Percentiles rank a stretch among this genome's conserved stretches.
These are phyloP conservation scores for Bergia puertoricense DNA, from an alignment of 92 coral and sea anemone species.

Conservation along the genomic window DNA sequence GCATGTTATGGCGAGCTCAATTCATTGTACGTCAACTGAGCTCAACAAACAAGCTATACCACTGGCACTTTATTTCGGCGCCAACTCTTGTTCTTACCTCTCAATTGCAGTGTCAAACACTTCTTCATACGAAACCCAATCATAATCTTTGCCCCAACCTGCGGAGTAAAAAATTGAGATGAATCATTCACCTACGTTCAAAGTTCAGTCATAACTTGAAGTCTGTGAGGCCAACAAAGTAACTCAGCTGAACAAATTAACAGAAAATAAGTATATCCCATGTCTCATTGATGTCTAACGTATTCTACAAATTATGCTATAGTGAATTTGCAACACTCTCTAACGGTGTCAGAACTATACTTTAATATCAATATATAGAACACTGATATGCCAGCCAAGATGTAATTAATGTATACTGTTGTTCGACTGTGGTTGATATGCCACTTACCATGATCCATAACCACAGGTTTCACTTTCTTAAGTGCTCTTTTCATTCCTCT, in stretches of 20 bases:
- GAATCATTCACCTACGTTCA: no score
- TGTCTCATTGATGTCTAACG: no score
- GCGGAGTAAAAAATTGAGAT: neutral
- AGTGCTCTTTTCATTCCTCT: conserved; percentile 74
- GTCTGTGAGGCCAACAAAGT: no score
- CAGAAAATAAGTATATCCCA: no score
- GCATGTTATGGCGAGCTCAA: no score
- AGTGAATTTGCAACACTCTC: no score
- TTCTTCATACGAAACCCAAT: neutral
- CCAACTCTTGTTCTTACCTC: neutral
- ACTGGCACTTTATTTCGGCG: neutral
- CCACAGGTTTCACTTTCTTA: conserved; percentile 50
- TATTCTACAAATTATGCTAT: no score
- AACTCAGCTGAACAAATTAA: no score
- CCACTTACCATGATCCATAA: conserved; percentile 48
- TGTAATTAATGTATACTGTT: neutral
- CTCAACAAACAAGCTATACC: neutral
- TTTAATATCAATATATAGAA: no score
- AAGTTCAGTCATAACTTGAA: no score
- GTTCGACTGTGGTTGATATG: neutral
- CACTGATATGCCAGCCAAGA: neutral
- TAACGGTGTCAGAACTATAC: no score
- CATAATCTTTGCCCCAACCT: conserved; percentile 1
- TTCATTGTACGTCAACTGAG: no score
- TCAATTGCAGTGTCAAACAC: neutral